Percentiles rank a stretch among this genome's conserved stretches.
phyloP scores from a whole-genome alignment of 92 coral and sea anemone genomes.

The Zoanthus sociatus region DNA sequence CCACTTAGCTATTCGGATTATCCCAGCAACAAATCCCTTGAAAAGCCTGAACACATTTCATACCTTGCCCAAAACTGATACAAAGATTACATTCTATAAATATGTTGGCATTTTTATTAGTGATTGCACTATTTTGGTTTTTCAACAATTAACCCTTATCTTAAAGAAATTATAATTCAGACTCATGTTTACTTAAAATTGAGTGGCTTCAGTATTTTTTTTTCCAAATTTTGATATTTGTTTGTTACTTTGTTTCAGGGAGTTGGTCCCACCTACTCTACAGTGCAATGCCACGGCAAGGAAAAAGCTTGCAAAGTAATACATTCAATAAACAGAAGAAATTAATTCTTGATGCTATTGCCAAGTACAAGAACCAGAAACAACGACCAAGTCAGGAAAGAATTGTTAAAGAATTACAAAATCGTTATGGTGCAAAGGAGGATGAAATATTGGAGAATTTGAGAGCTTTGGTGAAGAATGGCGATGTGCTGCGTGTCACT shows the following conservation, averaged over 20 bases:
- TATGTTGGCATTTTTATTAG: too few relatives aligned
- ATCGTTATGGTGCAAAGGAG: slow-evolving; percentile 76
- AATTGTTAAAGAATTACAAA: slow-evolving; percentile 81
- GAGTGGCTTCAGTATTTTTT: too few relatives aligned
- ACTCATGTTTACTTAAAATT: too few relatives aligned
- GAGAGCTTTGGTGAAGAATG: slow-evolving; percentile 77
- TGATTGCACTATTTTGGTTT: too few relatives aligned
- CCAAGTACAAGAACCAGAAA: slow-evolving; percentile 86
- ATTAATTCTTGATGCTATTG: slow-evolving; percentile 58
- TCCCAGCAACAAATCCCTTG: too few relatives aligned
- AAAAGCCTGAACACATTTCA: too few relatives aligned
- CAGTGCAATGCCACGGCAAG: slow-evolving; percentile 25
- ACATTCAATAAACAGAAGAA: slow-evolving; percentile 13
- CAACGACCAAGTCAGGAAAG: slow-evolving; percentile 97
- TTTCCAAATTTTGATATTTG: too few relatives aligned
- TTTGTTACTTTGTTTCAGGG: background rate
- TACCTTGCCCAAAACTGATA: too few relatives aligned
- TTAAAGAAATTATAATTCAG: too few relatives aligned
- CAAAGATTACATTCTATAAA: too few relatives aligned
- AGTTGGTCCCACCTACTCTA: background rate
- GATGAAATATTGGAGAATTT: slow-evolving; percentile 77
- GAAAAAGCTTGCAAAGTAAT: background rate
- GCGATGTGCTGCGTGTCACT: slow-evolving; percentile 82
- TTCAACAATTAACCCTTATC: too few relatives aligned
- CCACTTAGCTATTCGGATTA: too few relatives aligned